Evolutionary conservation across 2,797 vertebrate species (phyloP), one percentile per base, ranked within the genome.

Genomic region (Gymnoscopelus microlampas): DNA sequence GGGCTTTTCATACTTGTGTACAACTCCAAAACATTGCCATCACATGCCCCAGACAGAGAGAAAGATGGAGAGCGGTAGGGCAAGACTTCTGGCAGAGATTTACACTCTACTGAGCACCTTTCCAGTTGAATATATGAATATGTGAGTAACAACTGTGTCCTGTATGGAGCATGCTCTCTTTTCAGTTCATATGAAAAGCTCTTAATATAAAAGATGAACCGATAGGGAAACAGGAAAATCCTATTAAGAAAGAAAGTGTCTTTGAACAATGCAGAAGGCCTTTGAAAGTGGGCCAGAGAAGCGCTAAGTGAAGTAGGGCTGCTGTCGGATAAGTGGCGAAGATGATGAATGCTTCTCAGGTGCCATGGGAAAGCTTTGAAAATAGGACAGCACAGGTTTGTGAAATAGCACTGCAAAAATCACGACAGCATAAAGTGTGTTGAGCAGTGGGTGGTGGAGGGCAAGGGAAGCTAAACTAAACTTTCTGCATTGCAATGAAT

Each of bases 301-400:
- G 85, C 19, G 73, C 63, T 58, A 71, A 85, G 85, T 81, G 86
- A 91, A 91, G 87, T 90, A 89, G 91, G 89, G 81, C 91, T 90
- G 87, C 88, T 90, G 88, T 91, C 78, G 76, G 80, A 81, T 10
- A 83, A 81, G 78, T 66, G 76, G 82, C 83, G 88, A 91, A 75
- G 85, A 91, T 94, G 93, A 94, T 94, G 90, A 92, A 95, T 94
- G 87, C 87, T 82, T 83, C 86, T 92, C 83, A 88, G 85, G 90
- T 88, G 91, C 90, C 88, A 87, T 80, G 78, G 90, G 90, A 89
- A 89, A 82, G 85, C 85, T 81, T 81, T 66, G 79, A 85, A 94
- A 93, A 87, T 92, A 93, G 93, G 89, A 88, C 91, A 78, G 82
- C 76, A 66, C 83, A 82, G 79, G 82, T 88, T 89, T 84, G 73